Base-by-base conservation (phyloP, 2,888 invertebrate genomes). In the Nowickia ferox region DNA sequence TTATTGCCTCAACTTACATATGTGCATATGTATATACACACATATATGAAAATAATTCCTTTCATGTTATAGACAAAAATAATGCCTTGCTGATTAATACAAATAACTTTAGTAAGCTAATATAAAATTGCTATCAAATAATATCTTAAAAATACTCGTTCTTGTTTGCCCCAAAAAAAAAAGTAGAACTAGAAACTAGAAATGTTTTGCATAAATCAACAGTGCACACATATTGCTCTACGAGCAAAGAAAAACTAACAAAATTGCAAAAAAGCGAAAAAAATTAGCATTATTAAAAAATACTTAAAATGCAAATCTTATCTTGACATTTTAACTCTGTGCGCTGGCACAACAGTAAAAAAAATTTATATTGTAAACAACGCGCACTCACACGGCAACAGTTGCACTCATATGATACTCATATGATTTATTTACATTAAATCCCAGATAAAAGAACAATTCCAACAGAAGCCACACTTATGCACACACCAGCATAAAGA, bases 241-340 rank as follows among this genome's bases (percentile, higher is more conserved):
- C 4, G 17, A 22, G 44, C 9, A 46, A 59, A 63, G 10, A 42
- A 19, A 53, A 46, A 46, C 13, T 59, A 57, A 53, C 68, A 69
- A 48, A 61, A 48, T 6, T 22, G 17, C n/a, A 65, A 66, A 78
- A 15, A 42, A 65, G 51, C 10, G 19, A 76, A 80, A 81, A n/a
- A 81, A 85, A 85, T 85, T 82, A 85, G 85, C 85, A 85, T 85
- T 85, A 85, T 85, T 85, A 85, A 85, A 85, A 85, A 82, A 85
- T 85, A 85, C 85, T 85, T 85, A 85, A 85, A 85, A 85, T 79
- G 85, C 85, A 85, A 85, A 85, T 85, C 85, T 82, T 79, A 85
- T 85, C 85, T 79, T 85, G 85, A 85, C 85, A 85, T 85, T 85
- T 85, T 85, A 82, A 82, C 78, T 85, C 78, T 85, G 46, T 85